Percentiles rank a stretch among this genome's conserved stretches.
Conservation (phyloP, 2,797 vertebrate species). For the Bucorvus abyssinicus region DNA sequence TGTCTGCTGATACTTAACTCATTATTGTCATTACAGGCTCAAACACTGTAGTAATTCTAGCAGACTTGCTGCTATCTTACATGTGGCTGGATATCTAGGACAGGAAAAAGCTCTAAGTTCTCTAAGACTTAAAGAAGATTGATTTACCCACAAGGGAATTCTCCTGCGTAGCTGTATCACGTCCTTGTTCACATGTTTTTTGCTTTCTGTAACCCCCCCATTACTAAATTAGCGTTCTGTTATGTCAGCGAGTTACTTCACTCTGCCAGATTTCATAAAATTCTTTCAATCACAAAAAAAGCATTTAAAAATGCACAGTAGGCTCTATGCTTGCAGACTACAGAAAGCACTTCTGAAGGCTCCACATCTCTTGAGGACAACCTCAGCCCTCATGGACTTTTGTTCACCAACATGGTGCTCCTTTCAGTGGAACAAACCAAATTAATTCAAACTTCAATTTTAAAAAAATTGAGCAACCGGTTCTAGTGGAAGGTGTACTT, state of each 20-base stretch:
- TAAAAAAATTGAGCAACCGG: too few relatives aligned
- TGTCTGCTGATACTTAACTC: neutral
- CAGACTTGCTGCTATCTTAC: slow-evolving; percentile 76
- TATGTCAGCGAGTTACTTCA: slow-evolving; percentile 44
- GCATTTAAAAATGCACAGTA: neutral
- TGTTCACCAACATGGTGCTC: neutral
- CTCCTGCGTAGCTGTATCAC: neutral
- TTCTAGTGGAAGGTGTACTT: too few relatives aligned
- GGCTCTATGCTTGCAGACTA: fast-evolving
- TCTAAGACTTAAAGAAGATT: neutral
- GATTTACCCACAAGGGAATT: neutral
- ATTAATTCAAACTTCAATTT: neutral
- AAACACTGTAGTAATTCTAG: slow-evolving; percentile 52
- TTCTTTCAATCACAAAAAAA: neutral
- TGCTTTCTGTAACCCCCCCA: slow-evolving; percentile 63
- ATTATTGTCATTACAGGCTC: slow-evolving; percentile 8
- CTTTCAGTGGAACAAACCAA: neutral
- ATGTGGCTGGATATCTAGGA: slow-evolving; percentile 80
- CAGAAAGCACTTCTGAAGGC: neutral
- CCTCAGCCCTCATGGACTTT: neutral
- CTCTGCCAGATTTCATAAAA: slow-evolving; percentile 44
- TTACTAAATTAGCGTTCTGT: slow-evolving; percentile 59
- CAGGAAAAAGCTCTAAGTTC: slow-evolving; percentile 69
- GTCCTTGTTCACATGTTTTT: slow-evolving; percentile 57
- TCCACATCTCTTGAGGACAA: neutral